Evolutionary conservation across 64 coral and sea anemone species (phyloP).

Genomic region (Platygyra sinensis): DNA sequence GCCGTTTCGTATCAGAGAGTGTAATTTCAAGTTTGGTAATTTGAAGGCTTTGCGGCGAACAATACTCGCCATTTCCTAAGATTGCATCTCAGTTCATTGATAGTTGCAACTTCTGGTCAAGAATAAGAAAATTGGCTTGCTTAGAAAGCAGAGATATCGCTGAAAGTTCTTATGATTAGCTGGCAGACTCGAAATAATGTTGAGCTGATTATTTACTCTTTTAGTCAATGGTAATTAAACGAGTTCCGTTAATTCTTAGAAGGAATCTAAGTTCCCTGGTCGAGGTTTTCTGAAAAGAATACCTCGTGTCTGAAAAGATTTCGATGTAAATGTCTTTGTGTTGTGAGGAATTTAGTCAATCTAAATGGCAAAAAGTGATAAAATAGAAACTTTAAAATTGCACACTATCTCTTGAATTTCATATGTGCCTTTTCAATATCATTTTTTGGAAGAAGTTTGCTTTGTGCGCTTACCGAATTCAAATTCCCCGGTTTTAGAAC

Average conservation of each 20-base stretch:
- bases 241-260: not conserved
- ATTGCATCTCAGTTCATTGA: conserved; percentile 11
- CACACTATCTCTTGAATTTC: too few relatives aligned
- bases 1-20: not conserved
- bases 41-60: not conserved
- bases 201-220: not conserved
- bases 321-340: too few relatives aligned
- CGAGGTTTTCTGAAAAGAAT: not conserved
- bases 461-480: too few relatives aligned
- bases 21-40: not conserved
- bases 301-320: too few relatives aligned
- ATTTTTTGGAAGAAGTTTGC: too few relatives aligned
- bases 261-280: not conserved
- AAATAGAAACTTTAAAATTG: too few relatives aligned
- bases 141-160: conserved; percentile 17
- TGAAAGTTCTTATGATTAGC: conserved; percentile 7
- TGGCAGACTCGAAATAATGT: not conserved
- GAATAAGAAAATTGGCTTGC: conserved; percentile 38
- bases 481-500: too few relatives aligned
- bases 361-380: too few relatives aligned
- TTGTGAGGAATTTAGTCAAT: too few relatives aligned
- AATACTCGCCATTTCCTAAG: conserved; percentile 2
- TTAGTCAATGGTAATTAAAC: not conserved
- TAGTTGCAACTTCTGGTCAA: not conserved
- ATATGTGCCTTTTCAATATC: too few relatives aligned